These are phyloP conservation scores for Amphipoea oculea DNA, from an alignment of 2,888 invertebrate genomes.

Conservation along the genomic window DNA sequence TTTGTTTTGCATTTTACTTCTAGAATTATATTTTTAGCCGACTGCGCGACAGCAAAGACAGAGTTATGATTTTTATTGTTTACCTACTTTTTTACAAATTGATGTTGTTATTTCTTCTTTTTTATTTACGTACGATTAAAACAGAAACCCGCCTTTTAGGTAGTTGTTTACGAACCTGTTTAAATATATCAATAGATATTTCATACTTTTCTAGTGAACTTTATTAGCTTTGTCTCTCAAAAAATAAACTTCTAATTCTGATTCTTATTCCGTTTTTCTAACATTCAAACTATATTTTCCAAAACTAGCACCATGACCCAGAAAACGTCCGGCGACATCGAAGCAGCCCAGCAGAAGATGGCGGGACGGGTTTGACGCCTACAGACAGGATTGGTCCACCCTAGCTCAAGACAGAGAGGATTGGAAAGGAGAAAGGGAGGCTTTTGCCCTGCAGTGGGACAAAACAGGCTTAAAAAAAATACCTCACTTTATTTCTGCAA, in stretches of 20 bases:
- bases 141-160: background rate
- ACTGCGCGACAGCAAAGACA: background rate
- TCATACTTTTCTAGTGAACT: background rate
- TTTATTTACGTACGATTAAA: background rate
- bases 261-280: background rate
- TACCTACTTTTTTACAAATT: too few relatives aligned
- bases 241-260: rapidly evolving
- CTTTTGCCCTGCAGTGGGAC: background rate
- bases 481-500: too few relatives aligned
- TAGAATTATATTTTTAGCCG: background rate
- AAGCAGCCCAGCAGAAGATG: too few relatives aligned
- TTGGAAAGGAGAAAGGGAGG: background rate
- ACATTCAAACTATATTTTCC: too few relatives aligned
- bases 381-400: too few relatives aligned
- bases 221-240: background rate
- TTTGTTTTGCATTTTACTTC: slow-evolving; percentile 7
- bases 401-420: background rate
- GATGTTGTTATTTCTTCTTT: background rate
- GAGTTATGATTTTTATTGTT: background rate
- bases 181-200: background rate
- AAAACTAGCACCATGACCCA: too few relatives aligned
- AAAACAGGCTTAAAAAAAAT: too few relatives aligned
- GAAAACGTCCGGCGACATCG: too few relatives aligned
- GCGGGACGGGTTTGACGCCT: too few relatives aligned
- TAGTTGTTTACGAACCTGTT: background rate